Conservation (phyloP, 2,113 vertebrate species). For the Mungos mungo region DNA sequence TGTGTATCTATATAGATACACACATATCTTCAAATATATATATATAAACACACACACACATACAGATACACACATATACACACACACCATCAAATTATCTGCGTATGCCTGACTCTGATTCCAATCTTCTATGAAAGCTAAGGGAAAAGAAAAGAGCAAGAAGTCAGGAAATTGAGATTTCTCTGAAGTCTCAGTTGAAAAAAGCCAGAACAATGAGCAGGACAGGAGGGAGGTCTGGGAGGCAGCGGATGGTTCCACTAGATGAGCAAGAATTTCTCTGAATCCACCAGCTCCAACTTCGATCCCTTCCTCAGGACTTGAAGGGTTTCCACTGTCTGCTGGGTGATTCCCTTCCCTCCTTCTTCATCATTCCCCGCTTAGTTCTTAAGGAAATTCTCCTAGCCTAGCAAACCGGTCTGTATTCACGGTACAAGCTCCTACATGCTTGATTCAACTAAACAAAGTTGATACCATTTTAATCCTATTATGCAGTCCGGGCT, state of each 20-base stretch:
- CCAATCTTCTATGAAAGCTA: neutral
- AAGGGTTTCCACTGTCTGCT: neutral
- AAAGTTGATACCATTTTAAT: constrained; percentile 58
- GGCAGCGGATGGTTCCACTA: accelerated
- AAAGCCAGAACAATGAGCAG: neutral
- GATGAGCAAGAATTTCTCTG: neutral
- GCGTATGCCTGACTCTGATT: neutral
- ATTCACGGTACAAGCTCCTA: neutral
- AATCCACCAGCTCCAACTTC: neutral
- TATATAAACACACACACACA: too few species aligned
- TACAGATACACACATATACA: neutral
- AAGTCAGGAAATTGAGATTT: neutral
- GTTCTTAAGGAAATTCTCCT: neutral
- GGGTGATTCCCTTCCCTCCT: neutral
- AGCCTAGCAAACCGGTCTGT: neutral
- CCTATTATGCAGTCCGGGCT: constrained; percentile 29
- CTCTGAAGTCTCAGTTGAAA: neutral
- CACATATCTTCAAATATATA: too few species aligned
- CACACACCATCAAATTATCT: neutral
- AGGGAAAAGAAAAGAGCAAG: neutral
- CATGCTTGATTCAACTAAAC: neutral
- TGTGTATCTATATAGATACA: neutral
- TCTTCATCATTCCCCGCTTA: neutral
- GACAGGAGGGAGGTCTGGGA: neutral
- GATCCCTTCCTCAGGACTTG: neutral